Conservation (phyloP, 2,113 vertebrate genomes). For the Prionailurus bengalensis region DNA sequence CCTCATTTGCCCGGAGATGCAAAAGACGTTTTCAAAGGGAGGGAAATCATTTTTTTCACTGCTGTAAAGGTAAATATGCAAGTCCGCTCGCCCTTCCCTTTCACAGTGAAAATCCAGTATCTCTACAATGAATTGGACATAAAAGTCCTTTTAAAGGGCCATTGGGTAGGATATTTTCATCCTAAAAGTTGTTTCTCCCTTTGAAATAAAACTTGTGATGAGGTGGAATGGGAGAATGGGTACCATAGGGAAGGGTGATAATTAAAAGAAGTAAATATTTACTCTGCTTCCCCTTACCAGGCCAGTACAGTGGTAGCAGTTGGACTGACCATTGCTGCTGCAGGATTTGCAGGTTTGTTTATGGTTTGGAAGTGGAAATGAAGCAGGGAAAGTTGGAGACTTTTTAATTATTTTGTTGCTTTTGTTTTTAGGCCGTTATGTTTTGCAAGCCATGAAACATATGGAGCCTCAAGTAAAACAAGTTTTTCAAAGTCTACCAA, state of each 20-base stretch:
- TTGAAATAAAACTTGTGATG: background rate
- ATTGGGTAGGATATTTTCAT: background rate
- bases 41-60: background rate
- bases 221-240: background rate
- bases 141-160: background rate
- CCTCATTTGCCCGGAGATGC: background rate
- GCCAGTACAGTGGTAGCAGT: conserved; percentile 94
- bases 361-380: background rate
- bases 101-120: background rate
- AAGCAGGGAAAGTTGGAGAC: background rate
- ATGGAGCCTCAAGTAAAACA: conserved; percentile 97
- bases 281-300: conserved; percentile 78
- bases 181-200: background rate
- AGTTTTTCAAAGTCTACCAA: conserved; percentile 94
- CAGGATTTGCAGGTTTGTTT: conserved; percentile 95
- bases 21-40: background rate
- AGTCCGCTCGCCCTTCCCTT: background rate
- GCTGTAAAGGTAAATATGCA: background rate
- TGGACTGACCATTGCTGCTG: conserved; percentile 95
- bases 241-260: background rate
- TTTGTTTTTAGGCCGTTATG: conserved; percentile 93
- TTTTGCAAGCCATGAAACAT: conserved; percentile 94
- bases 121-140: background rate
- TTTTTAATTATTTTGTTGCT: conserved; percentile 50
- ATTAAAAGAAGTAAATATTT: background rate